Percentiles rank a stretch among this genome's conserved stretches.
phyloP scores from a whole-genome alignment of 2,888 invertebrate genomes.

The Linnaemya tessellans region DNA sequence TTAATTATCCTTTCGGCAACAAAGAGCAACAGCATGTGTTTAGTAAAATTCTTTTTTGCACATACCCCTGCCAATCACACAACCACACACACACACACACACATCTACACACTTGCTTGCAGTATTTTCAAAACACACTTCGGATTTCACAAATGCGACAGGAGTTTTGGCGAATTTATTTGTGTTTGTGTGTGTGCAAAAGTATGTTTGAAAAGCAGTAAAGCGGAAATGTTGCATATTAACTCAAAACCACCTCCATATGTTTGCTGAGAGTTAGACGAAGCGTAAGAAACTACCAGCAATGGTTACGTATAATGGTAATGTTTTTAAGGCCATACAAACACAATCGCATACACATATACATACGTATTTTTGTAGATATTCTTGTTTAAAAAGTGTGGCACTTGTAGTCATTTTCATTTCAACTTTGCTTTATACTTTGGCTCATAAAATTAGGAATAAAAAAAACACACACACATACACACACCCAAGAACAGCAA shows the following conservation, averaged over 20 bases:
- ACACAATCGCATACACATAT: background rate
- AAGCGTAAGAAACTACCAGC: slow-evolving; percentile 59
- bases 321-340: background rate
- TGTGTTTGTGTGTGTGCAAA: slow-evolving; percentile 15
- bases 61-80: background rate
- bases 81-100: background rate
- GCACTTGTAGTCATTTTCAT: slow-evolving; percentile 40
- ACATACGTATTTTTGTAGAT: background rate
- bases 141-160: slow-evolving; percentile 37
- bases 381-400: slow-evolving; percentile 1
- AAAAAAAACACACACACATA: background rate
- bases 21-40: slow-evolving; percentile 36
- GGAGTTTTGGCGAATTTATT: slow-evolving; percentile 26
- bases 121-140: slow-evolving; percentile 46
- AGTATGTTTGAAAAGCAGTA: slow-evolving; percentile 50
- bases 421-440: slow-evolving; percentile 29
- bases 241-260: slow-evolving; percentile 63
- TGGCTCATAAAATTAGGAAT: slow-evolving; percentile 48
- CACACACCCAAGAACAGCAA: background rate
- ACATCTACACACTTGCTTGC: background rate
- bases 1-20: slow-evolving; percentile 76
- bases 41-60: slow-evolving; percentile 6
- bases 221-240: slow-evolving; percentile 67
- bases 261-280: slow-evolving; percentile 53
- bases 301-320: background rate